Conservation (phyloP, 2,113 vertebrate genomes). For the Cyprinodon tularosa region DNA sequence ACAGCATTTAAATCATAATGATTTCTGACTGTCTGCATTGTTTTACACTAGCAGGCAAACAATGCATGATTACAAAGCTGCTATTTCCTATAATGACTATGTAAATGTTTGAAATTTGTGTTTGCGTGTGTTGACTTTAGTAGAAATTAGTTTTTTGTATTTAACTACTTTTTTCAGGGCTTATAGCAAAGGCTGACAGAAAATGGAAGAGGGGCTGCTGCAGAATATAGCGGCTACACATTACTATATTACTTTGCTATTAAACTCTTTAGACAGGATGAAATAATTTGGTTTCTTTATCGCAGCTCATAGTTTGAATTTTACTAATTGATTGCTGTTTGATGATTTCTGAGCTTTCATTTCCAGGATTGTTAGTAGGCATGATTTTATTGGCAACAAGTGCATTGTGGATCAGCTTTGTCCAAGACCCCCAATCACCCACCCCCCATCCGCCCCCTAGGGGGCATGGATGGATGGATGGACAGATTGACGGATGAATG, state of each 20-base stretch:
- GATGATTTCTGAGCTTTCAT: background rate
- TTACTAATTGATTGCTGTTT: background rate
- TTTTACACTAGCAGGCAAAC: conserved; percentile 57
- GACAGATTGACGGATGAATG: no score
- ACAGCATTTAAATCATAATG: conserved; percentile 63
- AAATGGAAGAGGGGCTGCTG: conserved; percentile 2
- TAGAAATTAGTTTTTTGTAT: conserved; percentile 14
- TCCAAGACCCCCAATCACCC: background rate
- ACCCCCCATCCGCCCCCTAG: no score
- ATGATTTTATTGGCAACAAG: background rate
- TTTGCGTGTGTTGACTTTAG: background rate
- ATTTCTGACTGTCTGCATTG: conserved; percentile 54
- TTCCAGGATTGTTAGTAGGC: background rate
- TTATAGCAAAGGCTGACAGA: conserved; percentile 22
- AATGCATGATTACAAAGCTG: conserved; percentile 60
- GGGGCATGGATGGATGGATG: no score
- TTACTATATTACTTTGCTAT: conserved; percentile 2
- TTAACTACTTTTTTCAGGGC: conserved; percentile 30
- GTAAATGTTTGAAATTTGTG: conserved; percentile 38
- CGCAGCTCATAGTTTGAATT: background rate
- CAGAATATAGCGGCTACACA: conserved; percentile 3
- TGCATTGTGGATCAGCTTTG: background rate
- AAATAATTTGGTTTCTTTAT: background rate
- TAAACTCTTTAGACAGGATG: conserved; percentile 12
- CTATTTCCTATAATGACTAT: conserved; percentile 55